phyloP scores from a whole-genome alignment of 2,797 vertebrate species.

The Rhabdomys pumilio region DNA sequence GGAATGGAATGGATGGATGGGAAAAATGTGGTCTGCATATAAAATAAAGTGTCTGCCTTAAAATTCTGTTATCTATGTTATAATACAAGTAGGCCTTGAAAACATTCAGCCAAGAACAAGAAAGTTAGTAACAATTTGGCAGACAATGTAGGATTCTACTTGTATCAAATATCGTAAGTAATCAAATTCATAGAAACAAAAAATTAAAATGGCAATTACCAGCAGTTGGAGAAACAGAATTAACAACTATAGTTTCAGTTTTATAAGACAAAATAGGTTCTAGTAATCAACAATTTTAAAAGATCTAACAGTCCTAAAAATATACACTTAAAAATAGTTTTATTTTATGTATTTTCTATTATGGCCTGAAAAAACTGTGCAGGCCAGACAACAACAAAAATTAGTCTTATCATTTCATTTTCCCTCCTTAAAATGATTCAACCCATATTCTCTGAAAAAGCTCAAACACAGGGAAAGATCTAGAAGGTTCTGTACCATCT shows the following conservation, averaged over 20 bases:
- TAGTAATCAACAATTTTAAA: constrained; percentile 7
- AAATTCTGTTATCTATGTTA: constrained; percentile 4
- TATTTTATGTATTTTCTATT: background rate
- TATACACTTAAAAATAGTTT: constrained; percentile 39
- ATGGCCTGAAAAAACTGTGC: background rate
- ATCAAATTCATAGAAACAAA: constrained; percentile 42
- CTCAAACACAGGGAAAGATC: constrained; percentile 18
- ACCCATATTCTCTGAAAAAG: constrained; percentile 36
- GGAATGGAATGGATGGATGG: background rate
- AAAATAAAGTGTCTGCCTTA: constrained; percentile 32
- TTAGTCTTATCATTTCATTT: background rate
- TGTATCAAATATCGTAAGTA: background rate
- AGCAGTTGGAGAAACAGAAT: background rate
- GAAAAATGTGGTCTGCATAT: background rate
- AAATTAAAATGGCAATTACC: background rate
- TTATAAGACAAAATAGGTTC: background rate
- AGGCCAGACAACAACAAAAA: background rate
- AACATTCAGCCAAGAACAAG: background rate
- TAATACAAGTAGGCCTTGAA: background rate
- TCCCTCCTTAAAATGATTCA: constrained; percentile 26
- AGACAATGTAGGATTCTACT: background rate
- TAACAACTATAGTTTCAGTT: constrained; percentile 46
- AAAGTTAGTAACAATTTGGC: constrained; percentile 26
- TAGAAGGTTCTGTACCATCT: background rate
- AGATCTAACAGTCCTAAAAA: constrained; percentile 39